These are phyloP conservation scores for Macrosiphum euphorbiae DNA, from an alignment of 2,888 invertebrate species.

Conservation along the genomic window DNA sequence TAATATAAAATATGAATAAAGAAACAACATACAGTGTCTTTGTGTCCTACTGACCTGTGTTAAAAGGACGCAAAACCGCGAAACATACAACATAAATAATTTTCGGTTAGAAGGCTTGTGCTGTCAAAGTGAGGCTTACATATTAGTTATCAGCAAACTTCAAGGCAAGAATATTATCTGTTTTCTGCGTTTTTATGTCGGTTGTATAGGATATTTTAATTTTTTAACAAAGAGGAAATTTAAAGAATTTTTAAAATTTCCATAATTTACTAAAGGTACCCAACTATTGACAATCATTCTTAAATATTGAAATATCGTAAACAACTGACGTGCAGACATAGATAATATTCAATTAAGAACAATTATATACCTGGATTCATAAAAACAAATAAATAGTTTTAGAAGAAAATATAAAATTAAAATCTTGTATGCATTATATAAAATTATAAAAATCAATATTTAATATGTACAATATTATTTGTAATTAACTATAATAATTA, in stretches of 20 bases:
- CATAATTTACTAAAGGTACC: neutral
- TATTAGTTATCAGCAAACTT: neutral
- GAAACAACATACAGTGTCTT: neutral
- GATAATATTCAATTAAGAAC: neutral
- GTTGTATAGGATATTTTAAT: neutral
- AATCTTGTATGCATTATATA: neutral
- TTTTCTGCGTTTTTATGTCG: neutral
- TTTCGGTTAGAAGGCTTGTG: neutral
- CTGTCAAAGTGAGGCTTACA: neutral
- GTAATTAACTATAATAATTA: slow-evolving; percentile 9
- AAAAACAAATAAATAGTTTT: neutral
- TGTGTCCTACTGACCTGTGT: neutral
- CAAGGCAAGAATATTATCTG: neutral
- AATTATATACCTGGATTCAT: neutral
- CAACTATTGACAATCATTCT: too few species aligned
- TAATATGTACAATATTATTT: slow-evolving; percentile 18
- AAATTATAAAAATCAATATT: slow-evolving; percentile 4
- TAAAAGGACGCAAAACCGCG: neutral
- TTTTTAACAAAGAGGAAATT: neutral
- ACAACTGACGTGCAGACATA: neutral
- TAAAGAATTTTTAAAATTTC: neutral
- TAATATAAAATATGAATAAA: neutral
- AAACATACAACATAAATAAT: neutral
- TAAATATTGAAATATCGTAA: neutral
- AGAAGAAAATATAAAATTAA: neutral